A percentile compares a stretch with the other conserved stretches of the same genome.
Conservation (phyloP, 2,797 vertebrate species). For the Rachycentron canadum region DNA sequence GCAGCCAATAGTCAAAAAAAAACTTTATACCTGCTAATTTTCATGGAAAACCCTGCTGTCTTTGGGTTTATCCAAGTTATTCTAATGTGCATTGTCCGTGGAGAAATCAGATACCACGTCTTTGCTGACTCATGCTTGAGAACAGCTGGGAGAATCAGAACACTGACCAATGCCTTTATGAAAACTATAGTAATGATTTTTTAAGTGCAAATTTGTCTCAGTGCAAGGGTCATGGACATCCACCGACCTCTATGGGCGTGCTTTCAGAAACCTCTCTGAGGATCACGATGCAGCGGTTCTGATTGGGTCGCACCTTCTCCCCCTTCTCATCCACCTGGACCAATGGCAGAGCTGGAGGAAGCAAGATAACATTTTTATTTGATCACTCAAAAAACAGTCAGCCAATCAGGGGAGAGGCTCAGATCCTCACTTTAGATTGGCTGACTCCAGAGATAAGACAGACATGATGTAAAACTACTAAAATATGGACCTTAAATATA, state of each 20-base stretch:
- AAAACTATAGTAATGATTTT: not conserved
- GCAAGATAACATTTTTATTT: no score
- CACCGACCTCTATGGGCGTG: constrained; percentile 94
- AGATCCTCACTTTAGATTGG: no score
- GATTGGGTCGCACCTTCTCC: constrained; percentile 99
- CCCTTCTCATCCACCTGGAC: constrained; percentile 99
- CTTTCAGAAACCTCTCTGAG: constrained; percentile 95
- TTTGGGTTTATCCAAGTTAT: no score
- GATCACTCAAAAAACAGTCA: no score
- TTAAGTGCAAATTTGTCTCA: no score
- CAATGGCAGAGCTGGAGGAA: constrained; percentile 92
- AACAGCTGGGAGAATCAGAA: not conserved
- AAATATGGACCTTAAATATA: no score
- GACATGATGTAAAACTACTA: no score
- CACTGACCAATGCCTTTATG: not conserved
- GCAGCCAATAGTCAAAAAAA: no score
- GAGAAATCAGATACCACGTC: not conserved
- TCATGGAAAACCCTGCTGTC: no score
- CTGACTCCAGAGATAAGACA: no score
- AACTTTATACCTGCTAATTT: no score
- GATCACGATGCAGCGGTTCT: constrained; percentile 99
- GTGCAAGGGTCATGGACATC: not conserved
- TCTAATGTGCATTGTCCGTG: not conserved
- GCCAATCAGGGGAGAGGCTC: no score
- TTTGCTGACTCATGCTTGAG: not conserved